These are phyloP conservation scores for Crenuchus spilurus DNA, from an alignment of 2,797 vertebrate species.

Conservation along the genomic window DNA sequence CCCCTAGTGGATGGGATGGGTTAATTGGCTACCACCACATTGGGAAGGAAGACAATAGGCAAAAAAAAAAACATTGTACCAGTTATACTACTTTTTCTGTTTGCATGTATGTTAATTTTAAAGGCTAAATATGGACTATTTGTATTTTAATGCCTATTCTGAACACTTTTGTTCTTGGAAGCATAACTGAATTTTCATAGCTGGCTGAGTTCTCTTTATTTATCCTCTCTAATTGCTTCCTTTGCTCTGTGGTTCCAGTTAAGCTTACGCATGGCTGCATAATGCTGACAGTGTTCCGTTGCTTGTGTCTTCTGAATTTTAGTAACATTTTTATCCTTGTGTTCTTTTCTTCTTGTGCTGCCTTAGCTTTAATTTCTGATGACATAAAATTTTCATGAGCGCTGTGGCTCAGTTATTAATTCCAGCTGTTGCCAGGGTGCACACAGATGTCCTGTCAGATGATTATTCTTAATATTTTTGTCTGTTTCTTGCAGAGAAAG, in stretches of 20 bases:
- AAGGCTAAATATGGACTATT: not conserved
- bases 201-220: constrained; percentile 23
- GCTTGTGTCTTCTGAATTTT: constrained; percentile 11
- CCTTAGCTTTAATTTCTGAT: not conserved
- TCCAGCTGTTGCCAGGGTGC: not conserved
- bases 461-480: not conserved
- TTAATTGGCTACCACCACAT: no score
- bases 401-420: not conserved
- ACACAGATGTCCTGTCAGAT: not conserved
- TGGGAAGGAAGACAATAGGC: no score
- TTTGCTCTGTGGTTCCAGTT: constrained; percentile 6
- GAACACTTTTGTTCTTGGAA: constrained; percentile 19
- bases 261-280: constrained; percentile 11
- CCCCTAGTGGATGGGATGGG: no score
- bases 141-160: no score
- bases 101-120: not conserved
- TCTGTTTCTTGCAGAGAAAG: constrained; percentile 85
- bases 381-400: not conserved
- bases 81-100: no score
- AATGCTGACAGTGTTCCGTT: not conserved
- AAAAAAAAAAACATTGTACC: no score
- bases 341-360: not conserved
- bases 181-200: constrained; percentile 11
- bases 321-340: constrained; percentile 18
- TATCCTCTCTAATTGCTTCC: constrained; percentile 17